Percentiles rank a stretch among this genome's conserved stretches.
phyloP scores from a whole-genome alignment of 1,140 invertebrate genomes.

The Drosophila ironensis region DNA sequence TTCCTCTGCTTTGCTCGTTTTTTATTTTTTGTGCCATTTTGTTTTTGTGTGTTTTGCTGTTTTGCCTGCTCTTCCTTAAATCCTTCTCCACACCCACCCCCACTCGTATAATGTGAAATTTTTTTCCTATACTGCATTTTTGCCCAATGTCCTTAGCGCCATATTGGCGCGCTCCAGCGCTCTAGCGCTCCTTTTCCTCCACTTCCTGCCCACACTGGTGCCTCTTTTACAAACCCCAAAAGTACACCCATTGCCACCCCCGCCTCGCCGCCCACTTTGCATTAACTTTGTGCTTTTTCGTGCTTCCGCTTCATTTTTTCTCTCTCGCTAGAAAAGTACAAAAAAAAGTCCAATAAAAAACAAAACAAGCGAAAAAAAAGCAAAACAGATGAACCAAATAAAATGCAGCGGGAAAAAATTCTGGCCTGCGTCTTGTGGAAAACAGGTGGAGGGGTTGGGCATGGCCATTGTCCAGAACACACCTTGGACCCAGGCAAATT shows the following conservation, averaged over 20 bases:
- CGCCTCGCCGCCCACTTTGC: constrained; percentile 33
- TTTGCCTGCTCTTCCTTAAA: constrained; percentile 35
- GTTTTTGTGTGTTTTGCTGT: constrained; percentile 80
- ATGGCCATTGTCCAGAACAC: constrained; percentile 47
- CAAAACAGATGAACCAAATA: constrained; percentile 10
- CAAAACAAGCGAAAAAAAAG: constrained; percentile 63
- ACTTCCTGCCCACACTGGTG: background rate
- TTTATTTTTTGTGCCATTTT: constrained; percentile 68
- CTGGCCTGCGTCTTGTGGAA: constrained; percentile 41
- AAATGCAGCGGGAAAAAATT: constrained; percentile 61
- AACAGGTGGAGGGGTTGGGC: background rate
- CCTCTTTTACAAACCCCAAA: background rate
- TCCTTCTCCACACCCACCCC: constrained; percentile 11
- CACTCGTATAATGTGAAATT: constrained; percentile 62
- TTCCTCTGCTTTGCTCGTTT: constrained; percentile 6
- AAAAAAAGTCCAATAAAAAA: constrained; percentile 30
- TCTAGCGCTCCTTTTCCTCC: constrained; percentile 25
- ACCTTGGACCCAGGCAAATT: constrained; percentile 49
- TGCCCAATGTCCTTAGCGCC: constrained; percentile 77
- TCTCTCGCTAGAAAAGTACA: constrained; percentile 22
- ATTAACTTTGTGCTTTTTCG: constrained; percentile 77
- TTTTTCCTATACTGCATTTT: constrained; percentile 69
- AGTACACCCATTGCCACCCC: background rate
- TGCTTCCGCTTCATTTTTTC: constrained; percentile 76
- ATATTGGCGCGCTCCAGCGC: constrained; percentile 55